A percentile compares a stretch with the other conserved stretches of the same genome.
Evolutionary conservation across 2,797 vertebrate genomes (phyloP).

Genomic region (Sebastes iracundus): DNA sequence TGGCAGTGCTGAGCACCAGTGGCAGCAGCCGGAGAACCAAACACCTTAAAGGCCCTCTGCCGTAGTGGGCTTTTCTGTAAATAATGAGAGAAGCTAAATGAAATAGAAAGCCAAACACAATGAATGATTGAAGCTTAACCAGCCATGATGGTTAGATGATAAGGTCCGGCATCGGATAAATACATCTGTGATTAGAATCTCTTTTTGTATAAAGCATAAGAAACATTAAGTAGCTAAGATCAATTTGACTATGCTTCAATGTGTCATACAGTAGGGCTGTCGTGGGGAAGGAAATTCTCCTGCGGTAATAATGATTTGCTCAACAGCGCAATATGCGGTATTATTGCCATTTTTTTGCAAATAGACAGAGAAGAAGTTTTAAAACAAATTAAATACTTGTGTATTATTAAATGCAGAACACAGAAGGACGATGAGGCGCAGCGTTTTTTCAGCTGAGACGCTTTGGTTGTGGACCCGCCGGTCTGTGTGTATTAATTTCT

Average conservation of each 20-base stretch:
- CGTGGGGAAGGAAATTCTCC: too few species aligned
- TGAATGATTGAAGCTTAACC: neutral
- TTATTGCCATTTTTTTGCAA: too few species aligned
- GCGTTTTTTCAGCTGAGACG: too few species aligned
- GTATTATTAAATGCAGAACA: too few species aligned
- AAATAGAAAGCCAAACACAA: neutral
- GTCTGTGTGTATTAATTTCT: too few species aligned
- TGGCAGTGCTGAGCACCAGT: neutral
- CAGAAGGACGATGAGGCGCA: too few species aligned
- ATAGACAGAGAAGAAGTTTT: too few species aligned
- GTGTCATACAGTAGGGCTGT: neutral
- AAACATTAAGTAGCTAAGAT: neutral
- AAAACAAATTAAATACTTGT: too few species aligned
- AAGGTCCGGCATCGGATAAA: neutral
- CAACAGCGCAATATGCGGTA: too few species aligned
- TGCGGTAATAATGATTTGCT: too few species aligned
- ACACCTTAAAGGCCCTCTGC: neutral
- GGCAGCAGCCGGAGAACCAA: neutral
- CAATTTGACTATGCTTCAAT: neutral
- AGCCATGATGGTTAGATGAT: neutral
- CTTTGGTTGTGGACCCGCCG: too few species aligned
- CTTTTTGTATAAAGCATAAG: neutral
- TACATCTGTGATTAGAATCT: neutral
- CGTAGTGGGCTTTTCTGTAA: neutral
- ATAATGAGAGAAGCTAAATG: neutral